Conservation (phyloP, 2,797 vertebrate species). For the Melanotaenia maccullochi region DNA sequence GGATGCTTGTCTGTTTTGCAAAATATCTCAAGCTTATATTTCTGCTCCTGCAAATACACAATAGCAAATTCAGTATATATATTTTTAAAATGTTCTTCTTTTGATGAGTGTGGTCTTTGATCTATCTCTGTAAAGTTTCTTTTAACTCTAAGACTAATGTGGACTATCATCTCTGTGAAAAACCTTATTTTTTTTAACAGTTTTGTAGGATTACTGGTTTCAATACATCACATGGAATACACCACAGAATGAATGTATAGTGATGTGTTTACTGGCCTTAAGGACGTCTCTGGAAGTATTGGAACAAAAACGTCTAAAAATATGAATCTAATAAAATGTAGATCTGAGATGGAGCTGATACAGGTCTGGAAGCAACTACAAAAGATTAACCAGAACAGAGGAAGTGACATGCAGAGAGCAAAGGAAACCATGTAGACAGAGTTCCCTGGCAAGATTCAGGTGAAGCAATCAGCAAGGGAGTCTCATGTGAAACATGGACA, state of each 20-base stretch:
- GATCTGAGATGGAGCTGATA: no score
- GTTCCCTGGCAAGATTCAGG: no score
- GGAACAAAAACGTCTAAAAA: not conserved
- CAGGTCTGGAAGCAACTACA: no score
- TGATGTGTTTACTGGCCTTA: constrained; percentile 8
- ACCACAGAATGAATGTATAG: not conserved
- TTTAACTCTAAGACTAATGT: constrained; percentile 16
- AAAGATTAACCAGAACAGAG: no score
- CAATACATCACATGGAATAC: constrained; percentile 1
- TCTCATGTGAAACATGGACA: no score
- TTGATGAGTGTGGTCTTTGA: constrained; percentile 36
- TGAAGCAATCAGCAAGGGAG: no score
- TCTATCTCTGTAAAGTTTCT: constrained; percentile 18
- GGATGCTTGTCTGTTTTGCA: constrained; percentile 10
- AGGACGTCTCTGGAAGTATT: not conserved
- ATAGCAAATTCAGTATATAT: not conserved
- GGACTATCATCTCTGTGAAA: constrained; percentile 20
- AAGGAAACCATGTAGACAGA: no score
- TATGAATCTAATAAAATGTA: no score
- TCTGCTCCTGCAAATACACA: constrained; percentile 12
- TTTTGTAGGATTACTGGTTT: constrained; percentile 10
- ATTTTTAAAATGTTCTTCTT: constrained; percentile 1
- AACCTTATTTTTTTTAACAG: not conserved
- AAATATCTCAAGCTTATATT: constrained; percentile 12
- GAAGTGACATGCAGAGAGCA: no score